phyloP scores from a whole-genome alignment of 2,888 invertebrate genomes.

The Allygus modestus region DNA sequence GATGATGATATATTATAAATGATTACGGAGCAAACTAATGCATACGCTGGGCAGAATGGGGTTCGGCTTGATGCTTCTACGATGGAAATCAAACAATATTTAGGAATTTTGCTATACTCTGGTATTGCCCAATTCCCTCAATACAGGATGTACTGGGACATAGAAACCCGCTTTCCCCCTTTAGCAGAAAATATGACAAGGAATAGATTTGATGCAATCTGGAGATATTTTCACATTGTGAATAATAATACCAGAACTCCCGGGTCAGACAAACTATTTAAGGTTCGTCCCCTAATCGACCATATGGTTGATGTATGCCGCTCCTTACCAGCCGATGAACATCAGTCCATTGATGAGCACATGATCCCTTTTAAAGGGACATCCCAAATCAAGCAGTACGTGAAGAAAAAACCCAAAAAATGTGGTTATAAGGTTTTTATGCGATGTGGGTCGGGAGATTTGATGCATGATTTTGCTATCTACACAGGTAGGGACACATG shows the following conservation, averaged over 20 bases:
- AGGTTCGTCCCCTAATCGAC: constrained; percentile 68
- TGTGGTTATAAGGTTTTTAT: constrained; percentile 66
- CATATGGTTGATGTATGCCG: constrained; percentile 62
- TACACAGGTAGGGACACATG: constrained; percentile 30
- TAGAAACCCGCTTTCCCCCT: constrained; percentile 66
- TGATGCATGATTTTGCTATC: constrained; percentile 67
- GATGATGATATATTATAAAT: constrained; percentile 56
- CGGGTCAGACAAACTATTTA: constrained; percentile 67
- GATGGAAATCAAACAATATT: constrained; percentile 59
- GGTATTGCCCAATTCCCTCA: constrained; percentile 68
- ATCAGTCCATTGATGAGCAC: constrained; percentile 71
- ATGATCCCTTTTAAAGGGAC: constrained; percentile 71
- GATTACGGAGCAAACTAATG: constrained; percentile 60
- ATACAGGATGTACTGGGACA: constrained; percentile 69
- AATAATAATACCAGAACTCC: constrained; percentile 64
- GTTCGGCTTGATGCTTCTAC: constrained; percentile 44
- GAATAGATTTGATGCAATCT: constrained; percentile 67
- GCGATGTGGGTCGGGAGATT: constrained; percentile 62
- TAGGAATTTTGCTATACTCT: constrained; percentile 62
- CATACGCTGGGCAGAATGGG: constrained; percentile 60
- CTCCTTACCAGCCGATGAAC: constrained; percentile 68
- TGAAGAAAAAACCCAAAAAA: constrained; percentile 64
- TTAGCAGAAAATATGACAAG: constrained; percentile 69
- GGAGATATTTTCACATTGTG: constrained; percentile 32
- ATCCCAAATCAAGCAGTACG: constrained; percentile 66